Evolutionary conservation across 2,113 vertebrate genomes (phyloP).

Genomic region (Lasiurus borealis): DNA sequence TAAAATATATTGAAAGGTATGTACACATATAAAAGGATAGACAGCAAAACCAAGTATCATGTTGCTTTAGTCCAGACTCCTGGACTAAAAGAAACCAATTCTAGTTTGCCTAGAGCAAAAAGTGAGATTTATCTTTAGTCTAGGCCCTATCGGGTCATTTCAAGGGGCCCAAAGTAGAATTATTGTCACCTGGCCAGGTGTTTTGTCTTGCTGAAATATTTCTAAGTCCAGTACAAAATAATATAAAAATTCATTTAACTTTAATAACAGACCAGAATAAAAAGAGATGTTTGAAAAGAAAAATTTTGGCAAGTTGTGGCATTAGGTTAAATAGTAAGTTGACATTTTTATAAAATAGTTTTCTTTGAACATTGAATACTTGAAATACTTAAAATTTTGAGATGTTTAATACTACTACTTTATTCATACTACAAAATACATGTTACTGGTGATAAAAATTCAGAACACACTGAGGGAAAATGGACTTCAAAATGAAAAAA

Average conservation of each 20-base stretch:
- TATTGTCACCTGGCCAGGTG: not conserved
- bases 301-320: not conserved
- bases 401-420: not conserved
- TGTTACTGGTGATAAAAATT: not conserved
- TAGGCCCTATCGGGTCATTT: not conserved
- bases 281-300: not conserved
- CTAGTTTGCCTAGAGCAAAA: not conserved
- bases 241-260: not conserved
- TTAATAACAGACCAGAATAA: not conserved
- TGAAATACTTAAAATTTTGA: not conserved
- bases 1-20: not conserved
- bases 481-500: not conserved
- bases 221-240: constrained; percentile 14
- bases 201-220: constrained; percentile 37
- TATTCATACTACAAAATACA: not conserved
- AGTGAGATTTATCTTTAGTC: not conserved
- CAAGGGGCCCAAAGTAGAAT: not conserved
- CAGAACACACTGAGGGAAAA: constrained; percentile 11
- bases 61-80: not conserved
- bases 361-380: not conserved
- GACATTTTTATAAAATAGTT: not conserved
- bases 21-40: not conserved
- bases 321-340: constrained; percentile 12
- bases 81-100: not conserved
- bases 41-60: not conserved